phyloP scores from a whole-genome alignment of 2,113 vertebrate genomes.

The cattle (Bos taurus) region DNA sequence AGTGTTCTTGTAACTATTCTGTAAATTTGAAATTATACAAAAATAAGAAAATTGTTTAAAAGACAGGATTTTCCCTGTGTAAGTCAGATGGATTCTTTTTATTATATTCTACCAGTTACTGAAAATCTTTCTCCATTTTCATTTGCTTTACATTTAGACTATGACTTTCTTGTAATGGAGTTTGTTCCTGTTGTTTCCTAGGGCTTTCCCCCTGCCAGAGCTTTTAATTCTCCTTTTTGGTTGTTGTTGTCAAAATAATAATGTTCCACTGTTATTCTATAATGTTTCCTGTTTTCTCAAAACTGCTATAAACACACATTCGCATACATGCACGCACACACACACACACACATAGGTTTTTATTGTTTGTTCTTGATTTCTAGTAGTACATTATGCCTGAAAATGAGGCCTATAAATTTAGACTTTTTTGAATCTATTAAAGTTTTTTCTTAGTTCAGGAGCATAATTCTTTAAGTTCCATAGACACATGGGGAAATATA shows the following conservation, averaged over 20 bases:
- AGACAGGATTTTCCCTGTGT: neutral
- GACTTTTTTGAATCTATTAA: neutral
- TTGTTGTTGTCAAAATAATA: neutral
- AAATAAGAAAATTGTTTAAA: neutral
- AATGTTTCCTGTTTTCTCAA: neutral
- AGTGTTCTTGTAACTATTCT: neutral
- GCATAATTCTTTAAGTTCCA: neutral
- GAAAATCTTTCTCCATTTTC: neutral
- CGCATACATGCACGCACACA: fast-evolving
- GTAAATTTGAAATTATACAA: neutral
- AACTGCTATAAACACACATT: too few relatives aligned
- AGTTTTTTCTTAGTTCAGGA: neutral
- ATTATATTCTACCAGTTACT: neutral
- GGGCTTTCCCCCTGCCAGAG: neutral
- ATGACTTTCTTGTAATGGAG: neutral
- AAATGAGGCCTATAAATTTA: neutral
- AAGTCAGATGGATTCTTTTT: neutral
- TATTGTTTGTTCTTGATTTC: neutral
- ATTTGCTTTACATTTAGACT: neutral
- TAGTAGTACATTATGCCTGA: neutral
- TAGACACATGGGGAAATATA: neutral
- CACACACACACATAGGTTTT: neutral
- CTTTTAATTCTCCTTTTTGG: neutral
- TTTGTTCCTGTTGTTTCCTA: neutral
- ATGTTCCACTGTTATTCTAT: neutral